A percentile compares a stretch with the other conserved stretches of the same genome.
phyloP scores from a whole-genome alignment of 2,888 invertebrate genomes.

The Sinopyrophorus schimmeli region DNA sequence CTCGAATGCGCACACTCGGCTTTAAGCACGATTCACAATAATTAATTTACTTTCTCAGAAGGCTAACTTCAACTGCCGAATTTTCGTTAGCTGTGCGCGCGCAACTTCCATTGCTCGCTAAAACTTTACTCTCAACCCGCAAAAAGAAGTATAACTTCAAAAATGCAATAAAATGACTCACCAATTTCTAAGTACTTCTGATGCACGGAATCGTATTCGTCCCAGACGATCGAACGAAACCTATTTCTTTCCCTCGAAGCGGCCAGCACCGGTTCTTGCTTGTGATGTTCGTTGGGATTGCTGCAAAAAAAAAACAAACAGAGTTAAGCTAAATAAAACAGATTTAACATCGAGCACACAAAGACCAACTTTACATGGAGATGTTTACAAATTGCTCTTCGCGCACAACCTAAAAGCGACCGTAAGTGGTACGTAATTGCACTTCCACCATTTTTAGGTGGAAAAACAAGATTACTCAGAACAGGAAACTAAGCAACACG shows the following conservation, averaged over 20 bases:
- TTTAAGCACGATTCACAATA: too few relatives aligned
- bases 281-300: constrained; percentile 83
- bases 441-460: constrained; percentile 27
- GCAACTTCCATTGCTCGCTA: too few relatives aligned
- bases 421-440: constrained; percentile 29
- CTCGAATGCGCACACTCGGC: too few relatives aligned
- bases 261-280: constrained; percentile 74
- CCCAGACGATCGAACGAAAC: constrained; percentile 85
- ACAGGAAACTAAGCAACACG: constrained; percentile 18
- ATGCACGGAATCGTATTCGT: constrained; percentile 88
- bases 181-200: constrained; percentile 93
- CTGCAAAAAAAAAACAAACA: constrained; percentile 57
- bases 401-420: constrained; percentile 12
- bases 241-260: constrained; percentile 83
- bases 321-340: not conserved
- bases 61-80: too few relatives aligned
- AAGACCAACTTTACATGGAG: constrained; percentile 4
- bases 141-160: too few relatives aligned
- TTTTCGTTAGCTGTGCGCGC: too few relatives aligned
- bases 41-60: too few relatives aligned
- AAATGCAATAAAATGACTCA: constrained; percentile 56
- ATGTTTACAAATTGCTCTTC: constrained; percentile 20
- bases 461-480: constrained; percentile 19
- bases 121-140: too few relatives aligned
- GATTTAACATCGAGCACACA: too few relatives aligned